Percentiles rank a stretch among this genome's conserved stretches.
Evolutionary conservation across 1,140 invertebrate species (phyloP).

Genomic region (Drosophila paulistorum): DNA sequence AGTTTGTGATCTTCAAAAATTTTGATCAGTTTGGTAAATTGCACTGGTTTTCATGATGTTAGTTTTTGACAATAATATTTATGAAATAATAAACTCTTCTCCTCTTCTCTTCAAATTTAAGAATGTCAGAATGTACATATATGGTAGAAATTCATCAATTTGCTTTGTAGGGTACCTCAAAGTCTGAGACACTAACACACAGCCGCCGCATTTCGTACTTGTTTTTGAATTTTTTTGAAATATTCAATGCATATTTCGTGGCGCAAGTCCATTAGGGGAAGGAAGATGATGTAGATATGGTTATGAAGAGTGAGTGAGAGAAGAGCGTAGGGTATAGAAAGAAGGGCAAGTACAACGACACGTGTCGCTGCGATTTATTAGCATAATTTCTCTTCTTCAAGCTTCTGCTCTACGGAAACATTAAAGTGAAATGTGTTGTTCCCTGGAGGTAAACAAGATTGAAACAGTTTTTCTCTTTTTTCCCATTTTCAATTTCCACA

Average conservation of each 20-base stretch:
- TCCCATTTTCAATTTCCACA: constrained; percentile 68
- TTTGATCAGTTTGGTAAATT: too few relatives aligned
- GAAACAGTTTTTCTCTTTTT: constrained; percentile 19
- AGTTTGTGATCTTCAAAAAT: too few relatives aligned
- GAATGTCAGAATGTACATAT: too few relatives aligned
- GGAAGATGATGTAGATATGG: constrained; percentile 11
- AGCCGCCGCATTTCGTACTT: not conserved
- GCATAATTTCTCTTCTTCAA: constrained; percentile 77
- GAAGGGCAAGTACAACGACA: constrained; percentile 64
- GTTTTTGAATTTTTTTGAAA: constrained; percentile 23
- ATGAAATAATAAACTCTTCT: too few relatives aligned
- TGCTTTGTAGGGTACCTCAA: not conserved
- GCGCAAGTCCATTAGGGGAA: constrained; percentile 68
- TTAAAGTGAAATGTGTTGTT: constrained; percentile 78
- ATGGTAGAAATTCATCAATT: too few relatives aligned
- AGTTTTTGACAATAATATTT: too few relatives aligned
- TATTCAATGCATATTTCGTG: constrained; percentile 76
- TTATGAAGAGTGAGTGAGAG: not conserved
- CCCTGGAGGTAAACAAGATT: constrained; percentile 25
- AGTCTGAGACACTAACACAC: constrained; percentile 7
- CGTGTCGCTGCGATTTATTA: constrained; percentile 79
- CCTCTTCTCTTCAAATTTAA: too few relatives aligned
- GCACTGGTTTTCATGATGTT: too few relatives aligned
- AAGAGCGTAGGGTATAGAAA: not conserved
- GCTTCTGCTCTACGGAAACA: constrained; percentile 62